Evolutionary conservation across 2,888 invertebrate species (phyloP), one percentile per base, ranked within the genome.

Genomic region (Agrochola circellaris): DNA sequence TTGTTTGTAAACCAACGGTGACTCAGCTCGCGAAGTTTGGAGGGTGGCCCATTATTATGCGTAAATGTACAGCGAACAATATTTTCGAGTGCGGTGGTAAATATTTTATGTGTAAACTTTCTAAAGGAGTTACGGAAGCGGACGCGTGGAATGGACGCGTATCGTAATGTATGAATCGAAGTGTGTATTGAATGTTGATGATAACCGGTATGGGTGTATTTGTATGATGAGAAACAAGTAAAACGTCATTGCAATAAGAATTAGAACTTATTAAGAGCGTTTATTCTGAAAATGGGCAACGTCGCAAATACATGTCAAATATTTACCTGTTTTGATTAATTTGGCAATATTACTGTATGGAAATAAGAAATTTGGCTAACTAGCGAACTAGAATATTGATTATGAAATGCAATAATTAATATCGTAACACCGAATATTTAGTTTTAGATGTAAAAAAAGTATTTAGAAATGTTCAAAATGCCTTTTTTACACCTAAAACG

Each of bases 111-210:
- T 75, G 58, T 66, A 65, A 80, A 90, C 92, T 92, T 92, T 92
- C 92, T 91, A 91, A 90, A 90, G 81, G 86, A 86, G 89, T 79
- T 77, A 87, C 89, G 91, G 91, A 92, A 92, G 89, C 87, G 89
- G 87, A 89, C 79, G 85, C 79, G 80, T 81, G 90, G 89, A 86
- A 88, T 88, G 89, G 76, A 84, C 79, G 85, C 75, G 75, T 76
- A 69, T 81, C 65, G 81, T 77, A 71, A 73, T 81, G 67, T 78
- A 78, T 85, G 56, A 78, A 85, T 85, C 75, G 70, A 88, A 74
- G 80, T 73, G 82, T 70, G 64, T 58, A 74, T 54, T 68, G 65
- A 68, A 75, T 79, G 74, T 75, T 73, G 68, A 30, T 68, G 68
- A 45, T 75, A 79, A 76, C 82, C 58, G 75, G 85, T 85, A 69